A percentile compares a stretch with the other conserved stretches of the same genome.
These are phyloP conservation scores for Fragum fragum DNA, from an alignment of 2,888 invertebrate species.

Conservation along the genomic window DNA sequence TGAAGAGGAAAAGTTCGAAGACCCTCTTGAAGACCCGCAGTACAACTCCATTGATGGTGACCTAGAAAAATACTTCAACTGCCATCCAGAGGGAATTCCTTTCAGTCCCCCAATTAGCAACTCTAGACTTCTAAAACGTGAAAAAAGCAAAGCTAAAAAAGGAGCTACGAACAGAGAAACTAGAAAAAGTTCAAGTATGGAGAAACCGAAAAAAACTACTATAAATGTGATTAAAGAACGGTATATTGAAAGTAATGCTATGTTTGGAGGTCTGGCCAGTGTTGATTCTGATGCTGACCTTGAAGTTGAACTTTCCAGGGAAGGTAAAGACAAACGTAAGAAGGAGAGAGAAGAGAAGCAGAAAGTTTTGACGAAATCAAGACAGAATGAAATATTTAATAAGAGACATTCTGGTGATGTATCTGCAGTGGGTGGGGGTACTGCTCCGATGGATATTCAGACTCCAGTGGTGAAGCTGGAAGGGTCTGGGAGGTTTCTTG, in stretches of 20 bases:
- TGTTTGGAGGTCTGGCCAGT: slow-evolving; percentile 74
- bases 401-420: slow-evolving; percentile 76
- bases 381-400: slow-evolving; percentile 72
- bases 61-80: slow-evolving; percentile 48
- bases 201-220: slow-evolving; percentile 56
- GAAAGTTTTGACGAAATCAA: slow-evolving; percentile 71
- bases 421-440: slow-evolving; percentile 54
- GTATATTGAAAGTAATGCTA: slow-evolving; percentile 71
- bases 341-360: slow-evolving; percentile 77
- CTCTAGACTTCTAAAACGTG: slow-evolving; percentile 71
- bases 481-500: slow-evolving; percentile 74
- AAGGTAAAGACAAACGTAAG: slow-evolving; percentile 73
- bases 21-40: slow-evolving; percentile 48
- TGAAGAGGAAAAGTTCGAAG: slow-evolving; percentile 67
- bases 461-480: slow-evolving; percentile 71
- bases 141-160: slow-evolving; percentile 64
- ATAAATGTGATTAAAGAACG: slow-evolving; percentile 78
- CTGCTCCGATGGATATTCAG: slow-evolving; percentile 68
- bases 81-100: slow-evolving; percentile 48
- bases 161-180: slow-evolving; percentile 65
- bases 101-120: slow-evolving; percentile 76
- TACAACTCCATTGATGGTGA: slow-evolving; percentile 66
- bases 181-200: slow-evolving; percentile 62
- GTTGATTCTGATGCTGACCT: slow-evolving; percentile 81
- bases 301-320: slow-evolving; percentile 68